These are phyloP conservation scores for Cygnus atratus DNA, from an alignment of 2,113 vertebrate species.

Conservation along the genomic window DNA sequence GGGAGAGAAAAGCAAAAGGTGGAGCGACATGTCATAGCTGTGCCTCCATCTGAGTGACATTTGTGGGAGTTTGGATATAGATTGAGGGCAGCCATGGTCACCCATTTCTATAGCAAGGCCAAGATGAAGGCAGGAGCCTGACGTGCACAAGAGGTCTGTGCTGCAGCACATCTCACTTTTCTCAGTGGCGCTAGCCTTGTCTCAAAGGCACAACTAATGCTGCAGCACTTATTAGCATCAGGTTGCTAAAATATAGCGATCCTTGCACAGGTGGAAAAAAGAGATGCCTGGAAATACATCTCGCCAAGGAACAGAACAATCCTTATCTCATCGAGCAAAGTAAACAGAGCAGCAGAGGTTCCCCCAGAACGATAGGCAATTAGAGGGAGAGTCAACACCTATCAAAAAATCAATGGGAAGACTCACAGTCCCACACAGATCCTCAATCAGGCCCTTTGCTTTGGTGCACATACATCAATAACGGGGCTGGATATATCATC, in stretches of 20 bases:
- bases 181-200: background rate
- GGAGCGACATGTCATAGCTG: background rate
- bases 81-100: background rate
- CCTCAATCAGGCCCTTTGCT: background rate
- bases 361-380: background rate
- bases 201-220: background rate
- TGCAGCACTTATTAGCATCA: background rate
- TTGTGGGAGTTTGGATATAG: background rate
- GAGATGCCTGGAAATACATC: background rate
- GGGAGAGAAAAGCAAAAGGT: background rate
- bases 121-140: background rate
- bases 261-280: background rate
- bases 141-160: background rate
- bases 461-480: background rate
- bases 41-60: rapidly evolving
- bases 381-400: slow-evolving; percentile 19
- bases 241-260: slow-evolving; percentile 24
- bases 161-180: background rate
- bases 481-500: background rate
- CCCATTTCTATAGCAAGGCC: background rate
- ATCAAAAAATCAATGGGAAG: background rate
- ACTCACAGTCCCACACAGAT: background rate
- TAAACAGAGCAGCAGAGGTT: slow-evolving; percentile 9
- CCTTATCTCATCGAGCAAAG: slow-evolving; percentile 28
- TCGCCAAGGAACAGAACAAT: slow-evolving; percentile 13